phyloP scores from a whole-genome alignment of 1,140 invertebrate genomes.

The Danaus plexippus region DNA sequence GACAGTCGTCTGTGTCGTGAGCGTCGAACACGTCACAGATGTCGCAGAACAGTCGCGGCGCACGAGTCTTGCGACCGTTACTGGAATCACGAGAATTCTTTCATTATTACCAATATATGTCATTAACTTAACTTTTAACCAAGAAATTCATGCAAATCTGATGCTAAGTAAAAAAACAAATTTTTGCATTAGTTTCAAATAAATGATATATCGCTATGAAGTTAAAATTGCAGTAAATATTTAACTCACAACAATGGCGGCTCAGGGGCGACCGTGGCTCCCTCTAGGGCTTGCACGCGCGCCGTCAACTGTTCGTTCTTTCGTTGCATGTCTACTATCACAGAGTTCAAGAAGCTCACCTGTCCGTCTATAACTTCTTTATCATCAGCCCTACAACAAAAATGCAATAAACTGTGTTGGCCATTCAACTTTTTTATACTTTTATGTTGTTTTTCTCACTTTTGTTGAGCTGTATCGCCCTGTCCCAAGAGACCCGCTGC shows the following conservation, averaged over 20 bases:
- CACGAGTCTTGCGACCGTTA: constrained; percentile 58
- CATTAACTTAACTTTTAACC: too few relatives aligned
- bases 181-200: too few relatives aligned
- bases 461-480: constrained; percentile 41
- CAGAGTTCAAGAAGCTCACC: constrained; percentile 94
- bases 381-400: constrained; percentile 41
- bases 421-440: constrained; percentile 1
- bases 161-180: too few relatives aligned
- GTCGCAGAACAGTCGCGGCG: constrained; percentile 94
- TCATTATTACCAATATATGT: too few relatives aligned
- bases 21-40: constrained; percentile 97
- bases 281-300: constrained; percentile 85
- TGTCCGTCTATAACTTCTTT: constrained; percentile 80
- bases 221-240: background rate
- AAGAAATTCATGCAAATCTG: too few relatives aligned
- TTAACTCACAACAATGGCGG: constrained; percentile 74
- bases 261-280: constrained; percentile 74
- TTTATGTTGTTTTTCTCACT: constrained; percentile 32
- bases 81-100: constrained; percentile 21
- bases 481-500: constrained; percentile 44
- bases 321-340: constrained; percentile 95
- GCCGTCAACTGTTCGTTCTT: constrained; percentile 90
- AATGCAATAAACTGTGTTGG: constrained; percentile 57
- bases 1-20: constrained; percentile 98
- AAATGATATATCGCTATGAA: too few relatives aligned